phyloP scores from a whole-genome alignment of 2,888 invertebrate species.

The Cyrtodaria siliqua region DNA sequence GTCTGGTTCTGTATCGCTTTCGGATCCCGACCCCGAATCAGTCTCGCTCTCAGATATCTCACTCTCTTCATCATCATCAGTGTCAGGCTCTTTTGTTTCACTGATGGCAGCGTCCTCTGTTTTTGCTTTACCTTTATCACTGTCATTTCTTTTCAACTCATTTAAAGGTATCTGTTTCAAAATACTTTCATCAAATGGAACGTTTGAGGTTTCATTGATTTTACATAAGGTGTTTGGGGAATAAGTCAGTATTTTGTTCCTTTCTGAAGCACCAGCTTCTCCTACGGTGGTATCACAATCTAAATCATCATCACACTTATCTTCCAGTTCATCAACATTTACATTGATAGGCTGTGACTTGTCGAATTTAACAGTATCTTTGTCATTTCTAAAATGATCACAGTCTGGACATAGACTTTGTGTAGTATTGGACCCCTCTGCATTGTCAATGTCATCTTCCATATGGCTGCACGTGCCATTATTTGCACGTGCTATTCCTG shows the following conservation, averaged over 20 bases:
- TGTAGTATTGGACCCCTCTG: neutral
- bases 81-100: constrained; percentile 11
- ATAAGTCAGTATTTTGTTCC: too few species aligned
- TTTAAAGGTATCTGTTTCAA: constrained; percentile 5
- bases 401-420: neutral
- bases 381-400: neutral
- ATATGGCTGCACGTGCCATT: too few species aligned
- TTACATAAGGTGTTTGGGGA: too few species aligned
- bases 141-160: neutral
- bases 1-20: constrained; percentile 7
- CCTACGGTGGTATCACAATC: too few species aligned
- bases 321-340: too few species aligned
- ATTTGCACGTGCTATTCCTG: too few species aligned
- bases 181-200: too few species aligned
- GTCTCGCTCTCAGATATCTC: neutral
- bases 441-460: neutral
- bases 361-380: too few species aligned
- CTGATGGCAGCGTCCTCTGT: constrained; percentile 10
- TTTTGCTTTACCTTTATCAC: constrained; percentile 1
- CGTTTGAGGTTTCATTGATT: too few species aligned
- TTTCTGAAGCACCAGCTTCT: too few species aligned
- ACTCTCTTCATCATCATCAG: neutral
- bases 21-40: neutral
- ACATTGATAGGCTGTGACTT: too few species aligned
- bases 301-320: too few species aligned